phyloP scores from a whole-genome alignment of 2,797 vertebrate species.

The Otolemur crassicaudatus region DNA sequence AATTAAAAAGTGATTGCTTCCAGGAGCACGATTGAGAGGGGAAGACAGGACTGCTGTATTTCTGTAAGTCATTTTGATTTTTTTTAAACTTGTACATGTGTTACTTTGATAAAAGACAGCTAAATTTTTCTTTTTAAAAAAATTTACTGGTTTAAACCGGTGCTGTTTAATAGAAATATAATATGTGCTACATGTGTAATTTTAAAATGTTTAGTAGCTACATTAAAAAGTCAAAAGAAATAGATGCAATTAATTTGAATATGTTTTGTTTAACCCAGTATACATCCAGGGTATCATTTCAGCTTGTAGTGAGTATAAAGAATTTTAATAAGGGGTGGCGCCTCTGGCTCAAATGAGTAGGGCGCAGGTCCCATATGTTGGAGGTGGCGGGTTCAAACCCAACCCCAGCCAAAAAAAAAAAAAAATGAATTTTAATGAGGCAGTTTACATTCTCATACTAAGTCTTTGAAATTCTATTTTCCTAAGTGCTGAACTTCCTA shows the following conservation, averaged over 20 bases:
- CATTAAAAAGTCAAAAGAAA: not conserved
- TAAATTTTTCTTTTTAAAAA: not conserved
- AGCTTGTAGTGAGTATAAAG: not conserved
- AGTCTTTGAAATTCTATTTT: not conserved
- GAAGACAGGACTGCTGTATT: not conserved
- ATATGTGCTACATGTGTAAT: not conserved
- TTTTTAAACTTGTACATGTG: not conserved
- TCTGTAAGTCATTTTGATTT: not conserved
- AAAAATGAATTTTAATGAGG: no score
- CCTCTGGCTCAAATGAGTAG: no score
- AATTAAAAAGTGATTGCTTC: not conserved
- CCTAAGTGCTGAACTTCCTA: not conserved
- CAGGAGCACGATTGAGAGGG: not conserved
- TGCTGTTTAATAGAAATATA: not conserved
- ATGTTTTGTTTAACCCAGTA: not conserved
- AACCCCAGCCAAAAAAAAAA: no score
- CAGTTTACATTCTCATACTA: not conserved
- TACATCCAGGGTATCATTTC: not conserved
- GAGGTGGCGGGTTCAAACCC: no score
- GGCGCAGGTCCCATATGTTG: no score
- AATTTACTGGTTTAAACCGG: not conserved
- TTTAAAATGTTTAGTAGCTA: not conserved
- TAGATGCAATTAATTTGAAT: not conserved
- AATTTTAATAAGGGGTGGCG: no score
- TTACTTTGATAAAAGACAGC: not conserved